phyloP scores from a whole-genome alignment of 2,113 vertebrate species.

The Lamprologus tigripictilis region DNA sequence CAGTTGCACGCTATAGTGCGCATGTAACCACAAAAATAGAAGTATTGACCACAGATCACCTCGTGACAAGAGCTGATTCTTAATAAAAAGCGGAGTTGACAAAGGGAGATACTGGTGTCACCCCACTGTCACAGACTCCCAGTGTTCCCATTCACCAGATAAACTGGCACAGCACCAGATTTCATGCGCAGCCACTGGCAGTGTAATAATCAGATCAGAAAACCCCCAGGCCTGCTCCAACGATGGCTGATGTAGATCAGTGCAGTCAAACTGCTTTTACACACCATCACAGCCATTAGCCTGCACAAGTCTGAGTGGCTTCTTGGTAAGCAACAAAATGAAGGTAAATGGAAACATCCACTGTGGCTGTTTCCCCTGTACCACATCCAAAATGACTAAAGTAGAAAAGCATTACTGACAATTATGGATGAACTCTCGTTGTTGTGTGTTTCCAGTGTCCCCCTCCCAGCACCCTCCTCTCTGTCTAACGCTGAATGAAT shows the following conservation, averaged over 20 bases:
- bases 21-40: not conserved
- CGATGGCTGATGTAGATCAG: conserved; percentile 91
- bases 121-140: not conserved
- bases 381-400: conserved; percentile 85
- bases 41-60: not conserved
- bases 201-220: conserved; percentile 95
- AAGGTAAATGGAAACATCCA: conserved; percentile 59
- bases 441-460: not conserved
- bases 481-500: conserved; percentile 41
- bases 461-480: not conserved
- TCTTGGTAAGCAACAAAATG: conserved; percentile 40
- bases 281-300: conserved; percentile 90
- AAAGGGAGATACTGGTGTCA: not conserved
- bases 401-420: conserved; percentile 86
- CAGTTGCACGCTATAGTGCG: not conserved
- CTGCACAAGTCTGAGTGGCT: conserved; percentile 81
- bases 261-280: conserved; percentile 95
- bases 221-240: conserved; percentile 72
- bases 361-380: conserved; percentile 79
- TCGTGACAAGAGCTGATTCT: not conserved
- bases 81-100: not conserved
- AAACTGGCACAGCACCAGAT: conserved; percentile 47
- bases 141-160: not conserved
- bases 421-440: conserved; percentile 83
- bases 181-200: conserved; percentile 80